Conservation (phyloP, 2,113 vertebrate genomes). For the Clarias batrachus region DNA sequence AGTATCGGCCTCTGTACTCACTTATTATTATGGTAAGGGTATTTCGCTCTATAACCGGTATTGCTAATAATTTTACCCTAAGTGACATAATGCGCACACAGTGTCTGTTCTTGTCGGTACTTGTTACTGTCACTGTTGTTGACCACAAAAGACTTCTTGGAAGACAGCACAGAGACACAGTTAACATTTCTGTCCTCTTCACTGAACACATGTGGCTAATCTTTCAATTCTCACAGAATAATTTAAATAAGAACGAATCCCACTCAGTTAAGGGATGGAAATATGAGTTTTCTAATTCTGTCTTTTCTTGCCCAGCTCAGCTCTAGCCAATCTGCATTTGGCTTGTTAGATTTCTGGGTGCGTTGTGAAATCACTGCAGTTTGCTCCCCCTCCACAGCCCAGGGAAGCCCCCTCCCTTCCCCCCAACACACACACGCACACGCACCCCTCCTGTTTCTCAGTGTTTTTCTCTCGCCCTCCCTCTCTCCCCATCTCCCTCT, state of each 20-base stretch:
- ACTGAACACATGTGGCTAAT: neutral
- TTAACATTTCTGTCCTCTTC: neutral
- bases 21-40: neutral
- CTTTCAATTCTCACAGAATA: neutral
- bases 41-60: neutral
- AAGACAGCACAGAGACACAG: neutral
- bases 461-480: neutral
- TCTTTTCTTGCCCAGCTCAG: neutral
- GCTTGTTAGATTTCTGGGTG: conserved; percentile 36
- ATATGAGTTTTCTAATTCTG: neutral
- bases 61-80: conserved; percentile 11
- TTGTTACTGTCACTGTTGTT: neutral
- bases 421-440: conserved; percentile 8
- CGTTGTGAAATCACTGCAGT: conserved; percentile 56
- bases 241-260: conserved; percentile 5
- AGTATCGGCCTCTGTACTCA: neutral
- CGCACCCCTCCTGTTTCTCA: neutral
- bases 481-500: neutral
- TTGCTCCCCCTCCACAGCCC: conserved; percentile 39
- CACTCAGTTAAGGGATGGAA: neutral
- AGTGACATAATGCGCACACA: neutral
- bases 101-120: conserved; percentile 5
- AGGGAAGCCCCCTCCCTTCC: conserved; percentile 43
- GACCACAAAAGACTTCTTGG: neutral
- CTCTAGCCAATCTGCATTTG: conserved; percentile 18